A percentile compares a stretch with the other conserved stretches of the same genome.
These are phyloP conservation scores for Myotis planiceps DNA, from an alignment of 2,797 vertebrate species.

Conservation along the genomic window DNA sequence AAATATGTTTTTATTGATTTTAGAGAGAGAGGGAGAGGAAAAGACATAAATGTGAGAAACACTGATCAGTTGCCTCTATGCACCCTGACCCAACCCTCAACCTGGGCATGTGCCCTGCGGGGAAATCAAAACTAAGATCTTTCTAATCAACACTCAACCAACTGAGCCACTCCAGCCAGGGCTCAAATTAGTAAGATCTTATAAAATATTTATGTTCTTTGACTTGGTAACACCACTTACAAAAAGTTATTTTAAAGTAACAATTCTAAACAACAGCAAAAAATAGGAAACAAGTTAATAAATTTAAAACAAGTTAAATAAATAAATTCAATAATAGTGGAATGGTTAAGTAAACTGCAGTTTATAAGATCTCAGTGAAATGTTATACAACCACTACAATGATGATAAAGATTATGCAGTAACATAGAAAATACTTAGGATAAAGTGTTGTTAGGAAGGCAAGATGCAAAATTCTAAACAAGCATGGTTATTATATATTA, in stretches of 20 bases:
- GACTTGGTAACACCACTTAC: slow-evolving; percentile 48
- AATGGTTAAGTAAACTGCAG: slow-evolving; percentile 45
- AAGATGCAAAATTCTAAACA: slow-evolving; percentile 58
- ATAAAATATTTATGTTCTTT: slow-evolving; percentile 66
- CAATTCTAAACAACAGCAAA: slow-evolving; percentile 67
- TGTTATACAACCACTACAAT: slow-evolving; percentile 9
- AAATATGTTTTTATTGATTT: neutral
- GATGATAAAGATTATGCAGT: slow-evolving; percentile 45
- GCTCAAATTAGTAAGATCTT: slow-evolving; percentile 43
- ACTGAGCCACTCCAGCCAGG: neutral
- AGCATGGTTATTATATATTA: slow-evolving; percentile 27
- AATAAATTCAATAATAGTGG: neutral
- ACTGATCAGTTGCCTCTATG: neutral
- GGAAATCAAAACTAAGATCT: neutral
- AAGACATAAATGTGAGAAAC: neutral
- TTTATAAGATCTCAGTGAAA: slow-evolving; percentile 32
- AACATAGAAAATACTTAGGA: slow-evolving; percentile 5
- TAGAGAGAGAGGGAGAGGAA: neutral
- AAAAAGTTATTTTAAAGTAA: slow-evolving; percentile 64
- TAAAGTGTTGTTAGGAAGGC: slow-evolving; percentile 54
- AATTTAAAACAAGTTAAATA: slow-evolving; percentile 59
- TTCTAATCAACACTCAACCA: neutral
- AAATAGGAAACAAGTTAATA: slow-evolving; percentile 54
- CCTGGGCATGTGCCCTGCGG: neutral
- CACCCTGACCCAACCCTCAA: neutral